Evolutionary conservation across 1,140 invertebrate species (phyloP), one percentile per base, ranked within the genome.

Genomic region (Ceratoteleas bidentatus): DNA sequence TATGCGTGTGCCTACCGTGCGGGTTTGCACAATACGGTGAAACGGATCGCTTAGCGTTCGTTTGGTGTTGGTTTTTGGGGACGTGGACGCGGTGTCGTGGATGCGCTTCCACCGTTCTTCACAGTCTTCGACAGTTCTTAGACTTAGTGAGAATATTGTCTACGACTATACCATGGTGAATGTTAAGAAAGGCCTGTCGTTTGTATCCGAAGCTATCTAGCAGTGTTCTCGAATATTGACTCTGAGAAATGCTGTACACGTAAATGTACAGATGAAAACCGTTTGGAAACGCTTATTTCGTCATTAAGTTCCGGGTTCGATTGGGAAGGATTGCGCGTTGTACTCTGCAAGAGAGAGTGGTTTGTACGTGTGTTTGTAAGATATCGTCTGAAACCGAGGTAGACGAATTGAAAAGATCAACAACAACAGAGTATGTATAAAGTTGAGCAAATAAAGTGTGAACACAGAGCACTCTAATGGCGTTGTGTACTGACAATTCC

Each of bases 281-380:
- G 73, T 82, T 81, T 73, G 74, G 80, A 77, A 82, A 82, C 73
- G 68, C 62, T 66, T 24, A 57, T 73, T 69, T 74, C 14, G 62
- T 32, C 61, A 24, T 34, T 52, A 47, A 68, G 16, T 74, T 57
- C 33, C 15, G 74, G 68, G 43, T 84, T 73, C 47, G 36, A 24
- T 57, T 74, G 72, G 76, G 76, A 83, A 83, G 73, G 76, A 84
- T 80, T 80, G 61, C 65, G 65, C 47, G 49, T 80, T 77, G 73
- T 81, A 84, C 78, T 81, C 64, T 78, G 34, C 34, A 79, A 74
- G 65, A 56, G 34, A 81, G 69, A 64, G 56, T 78, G 62, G 72
- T 80, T 84, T 24, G 24, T 24, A 24, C 24, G 78, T 81, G 78
- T 69, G 60, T 70, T 69, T 16, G 52, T 74, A 70, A 81, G 72